phyloP scores from a whole-genome alignment of 2,888 invertebrate genomes.

The Dicycla oo region DNA sequence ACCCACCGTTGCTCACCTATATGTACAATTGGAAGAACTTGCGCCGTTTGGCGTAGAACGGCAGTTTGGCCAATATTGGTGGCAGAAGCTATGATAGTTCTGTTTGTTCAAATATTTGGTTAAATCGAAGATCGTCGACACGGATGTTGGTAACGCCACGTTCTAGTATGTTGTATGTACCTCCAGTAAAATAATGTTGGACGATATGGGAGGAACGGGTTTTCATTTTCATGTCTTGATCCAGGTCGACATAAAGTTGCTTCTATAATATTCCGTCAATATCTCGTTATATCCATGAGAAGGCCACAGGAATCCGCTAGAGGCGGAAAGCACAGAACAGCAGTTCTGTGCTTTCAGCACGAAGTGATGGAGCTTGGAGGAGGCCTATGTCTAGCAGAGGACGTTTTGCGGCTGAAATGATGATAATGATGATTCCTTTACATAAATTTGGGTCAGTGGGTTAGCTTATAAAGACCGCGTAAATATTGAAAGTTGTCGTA shows the following conservation, averaged over 20 bases:
- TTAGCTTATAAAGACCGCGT: background rate
- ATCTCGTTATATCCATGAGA: background rate
- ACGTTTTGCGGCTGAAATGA: too few relatives aligned
- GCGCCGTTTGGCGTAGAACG: conserved; percentile 17
- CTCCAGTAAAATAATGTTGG: background rate
- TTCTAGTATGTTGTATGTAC: background rate
- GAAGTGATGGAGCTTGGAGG: too few relatives aligned
- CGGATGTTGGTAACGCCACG: background rate
- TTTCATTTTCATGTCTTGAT: background rate
- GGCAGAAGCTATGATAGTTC: background rate
- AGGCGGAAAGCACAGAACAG: too few relatives aligned
- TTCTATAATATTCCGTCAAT: conserved; percentile 1
- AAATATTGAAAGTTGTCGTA: conserved; percentile 17
- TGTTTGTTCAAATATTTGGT: conserved; percentile 18
- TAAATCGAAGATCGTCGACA: background rate
- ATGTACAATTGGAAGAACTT: conserved; percentile 50
- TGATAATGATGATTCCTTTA: too few relatives aligned
- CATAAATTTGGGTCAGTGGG: conserved; percentile 6
- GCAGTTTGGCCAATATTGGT: conserved; percentile 37
- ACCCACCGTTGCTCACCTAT: conserved; percentile 56
- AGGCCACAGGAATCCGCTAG: too few relatives aligned
- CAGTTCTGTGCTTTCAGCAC: too few relatives aligned
- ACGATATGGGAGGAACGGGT: background rate
- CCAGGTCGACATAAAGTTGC: background rate
- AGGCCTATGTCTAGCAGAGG: too few relatives aligned